Evolutionary conservation across 2,888 invertebrate species (phyloP).

Genomic region (Crepidodera aurea): DNA sequence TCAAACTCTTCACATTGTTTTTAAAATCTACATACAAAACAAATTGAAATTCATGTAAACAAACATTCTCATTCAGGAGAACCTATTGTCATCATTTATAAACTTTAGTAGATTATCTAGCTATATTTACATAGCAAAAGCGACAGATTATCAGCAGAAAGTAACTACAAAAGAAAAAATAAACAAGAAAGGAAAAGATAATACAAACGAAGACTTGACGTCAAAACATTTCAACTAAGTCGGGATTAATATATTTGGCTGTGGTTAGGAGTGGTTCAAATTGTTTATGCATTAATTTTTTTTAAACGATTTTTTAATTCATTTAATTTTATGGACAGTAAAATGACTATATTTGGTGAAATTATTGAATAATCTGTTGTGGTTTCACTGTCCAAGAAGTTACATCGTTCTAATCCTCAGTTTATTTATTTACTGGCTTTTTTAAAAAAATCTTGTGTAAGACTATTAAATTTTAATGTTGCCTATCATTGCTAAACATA

Average conservation of each 20-base stretch:
- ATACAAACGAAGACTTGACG: neutral
- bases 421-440: too few relatives aligned
- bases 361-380: too few relatives aligned
- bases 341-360: too few relatives aligned
- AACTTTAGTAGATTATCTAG: slow-evolving; percentile 1
- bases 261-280: neutral
- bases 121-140: slow-evolving; percentile 3
- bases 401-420: too few relatives aligned
- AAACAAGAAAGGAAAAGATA: neutral
- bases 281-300: neutral
- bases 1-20: too few relatives aligned
- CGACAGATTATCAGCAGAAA: neutral
- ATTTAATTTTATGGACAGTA: too few relatives aligned
- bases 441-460: too few relatives aligned
- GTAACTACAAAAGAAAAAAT: neutral
- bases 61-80: neutral
- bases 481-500: too few relatives aligned
- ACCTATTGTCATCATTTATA: neutral
- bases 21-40: neutral
- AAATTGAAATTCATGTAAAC: neutral
- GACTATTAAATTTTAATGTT: too few relatives aligned
- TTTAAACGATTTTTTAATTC: too few relatives aligned
- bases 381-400: too few relatives aligned
- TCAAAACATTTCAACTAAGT: neutral
- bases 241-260: neutral